Evolutionary conservation across 2,888 invertebrate species (phyloP).

Genomic region (Dinocampus coccinellae): DNA sequence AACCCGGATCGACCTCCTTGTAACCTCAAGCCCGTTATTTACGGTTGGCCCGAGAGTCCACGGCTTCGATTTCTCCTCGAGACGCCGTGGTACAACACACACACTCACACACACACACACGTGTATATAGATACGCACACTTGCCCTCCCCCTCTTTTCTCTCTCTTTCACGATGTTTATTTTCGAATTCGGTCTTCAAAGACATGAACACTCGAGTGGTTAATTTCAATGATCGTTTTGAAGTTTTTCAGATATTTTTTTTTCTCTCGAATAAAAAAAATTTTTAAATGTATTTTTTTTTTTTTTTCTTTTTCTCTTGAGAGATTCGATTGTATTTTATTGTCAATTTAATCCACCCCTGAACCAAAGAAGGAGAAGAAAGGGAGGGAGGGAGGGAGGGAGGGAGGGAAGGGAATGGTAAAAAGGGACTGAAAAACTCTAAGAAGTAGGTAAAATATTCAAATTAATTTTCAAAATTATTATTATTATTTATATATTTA

Average conservation of each 20-base stretch:
- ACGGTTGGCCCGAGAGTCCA: constrained; percentile 26
- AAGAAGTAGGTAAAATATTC: too few relatives aligned
- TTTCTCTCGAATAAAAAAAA: not conserved
- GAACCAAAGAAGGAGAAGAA: too few relatives aligned
- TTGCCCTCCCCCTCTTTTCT: not conserved
- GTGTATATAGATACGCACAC: not conserved
- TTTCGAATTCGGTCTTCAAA: constrained; percentile 12
- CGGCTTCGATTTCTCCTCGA: constrained; percentile 19
- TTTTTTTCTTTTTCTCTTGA: not conserved
- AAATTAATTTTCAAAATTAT: too few relatives aligned
- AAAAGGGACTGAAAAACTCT: too few relatives aligned
- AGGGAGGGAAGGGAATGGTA: too few relatives aligned
- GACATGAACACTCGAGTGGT: not conserved
- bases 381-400: too few relatives aligned
- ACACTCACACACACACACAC: not conserved
- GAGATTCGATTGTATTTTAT: too few relatives aligned
- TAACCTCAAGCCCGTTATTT: constrained; percentile 40
- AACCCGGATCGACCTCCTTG: constrained; percentile 39
- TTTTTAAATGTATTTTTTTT: too few relatives aligned
- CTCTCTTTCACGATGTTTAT: constrained; percentile 4
- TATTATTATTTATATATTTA: not conserved
- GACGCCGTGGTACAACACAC: not conserved
- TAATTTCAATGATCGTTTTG: not conserved
- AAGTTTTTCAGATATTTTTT: not conserved
- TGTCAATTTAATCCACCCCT: too few relatives aligned